phyloP scores from a whole-genome alignment of 2,888 invertebrate genomes.

The Gastrophysa polygoni region DNA sequence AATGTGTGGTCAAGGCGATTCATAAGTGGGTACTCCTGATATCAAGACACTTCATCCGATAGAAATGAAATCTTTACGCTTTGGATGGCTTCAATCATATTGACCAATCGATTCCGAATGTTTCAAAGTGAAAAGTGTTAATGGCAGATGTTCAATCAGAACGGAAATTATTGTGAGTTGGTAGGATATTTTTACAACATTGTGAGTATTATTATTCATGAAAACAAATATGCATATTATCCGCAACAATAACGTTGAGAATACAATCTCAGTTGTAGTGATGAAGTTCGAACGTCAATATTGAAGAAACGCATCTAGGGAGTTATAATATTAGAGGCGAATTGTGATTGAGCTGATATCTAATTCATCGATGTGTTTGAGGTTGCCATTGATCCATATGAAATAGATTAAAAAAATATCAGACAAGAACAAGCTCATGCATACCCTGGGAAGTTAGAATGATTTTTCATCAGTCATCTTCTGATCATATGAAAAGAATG shows the following conservation, averaged over 20 bases:
- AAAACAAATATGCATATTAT: neutral
- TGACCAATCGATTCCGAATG: slow-evolving; percentile 8
- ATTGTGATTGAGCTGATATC: too few relatives aligned
- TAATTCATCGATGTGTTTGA: too few relatives aligned
- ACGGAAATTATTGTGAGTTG: slow-evolving; percentile 15
- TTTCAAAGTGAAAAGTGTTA: slow-evolving; percentile 10
- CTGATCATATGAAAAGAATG: too few relatives aligned
- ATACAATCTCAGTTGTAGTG: too few relatives aligned
- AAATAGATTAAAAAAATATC: too few relatives aligned
- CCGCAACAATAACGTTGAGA: neutral
- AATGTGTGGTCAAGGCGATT: neutral
- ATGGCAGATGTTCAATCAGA: slow-evolving; percentile 16
- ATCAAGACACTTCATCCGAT: slow-evolving; percentile 2
- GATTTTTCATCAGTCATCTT: too few relatives aligned
- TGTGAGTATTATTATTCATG: neutral
- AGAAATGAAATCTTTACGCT: slow-evolving; percentile 11
- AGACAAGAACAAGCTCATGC: too few relatives aligned
- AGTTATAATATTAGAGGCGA: too few relatives aligned
- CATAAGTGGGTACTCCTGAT: slow-evolving; percentile 5
- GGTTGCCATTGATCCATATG: too few relatives aligned
- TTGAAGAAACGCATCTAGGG: too few relatives aligned
- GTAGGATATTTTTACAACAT: slow-evolving; percentile 3
- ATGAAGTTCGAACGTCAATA: too few relatives aligned
- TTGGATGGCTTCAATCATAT: slow-evolving; percentile 1
- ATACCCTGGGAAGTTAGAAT: too few relatives aligned